phyloP scores from a whole-genome alignment of 2,113 vertebrate genomes.

The Sialia sialis region DNA sequence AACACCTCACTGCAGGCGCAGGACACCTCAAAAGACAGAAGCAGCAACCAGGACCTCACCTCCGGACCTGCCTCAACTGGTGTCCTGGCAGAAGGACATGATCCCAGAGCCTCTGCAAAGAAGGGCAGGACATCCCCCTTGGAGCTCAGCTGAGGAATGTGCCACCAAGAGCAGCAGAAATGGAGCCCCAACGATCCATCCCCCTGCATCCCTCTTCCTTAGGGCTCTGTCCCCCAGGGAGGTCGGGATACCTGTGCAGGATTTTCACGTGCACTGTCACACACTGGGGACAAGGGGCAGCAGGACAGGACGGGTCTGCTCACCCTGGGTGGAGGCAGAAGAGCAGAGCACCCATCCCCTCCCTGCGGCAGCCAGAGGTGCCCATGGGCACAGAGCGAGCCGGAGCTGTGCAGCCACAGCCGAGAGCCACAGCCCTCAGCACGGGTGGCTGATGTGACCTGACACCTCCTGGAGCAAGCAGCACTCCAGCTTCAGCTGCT shows the following conservation, averaged over 20 bases:
- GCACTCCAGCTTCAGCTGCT: background rate
- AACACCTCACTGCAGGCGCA: background rate
- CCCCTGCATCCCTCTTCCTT: background rate
- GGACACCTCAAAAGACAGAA: background rate
- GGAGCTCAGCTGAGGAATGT: background rate
- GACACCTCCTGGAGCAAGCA: background rate
- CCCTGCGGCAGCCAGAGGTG: background rate
- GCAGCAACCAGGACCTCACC: background rate
- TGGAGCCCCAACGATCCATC: fast-evolving
- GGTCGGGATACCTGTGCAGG: background rate
- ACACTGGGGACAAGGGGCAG: background rate
- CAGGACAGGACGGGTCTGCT: background rate
- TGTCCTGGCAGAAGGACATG: background rate
- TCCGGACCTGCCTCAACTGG: background rate
- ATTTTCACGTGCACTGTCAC: fast-evolving
- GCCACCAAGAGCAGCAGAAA: background rate
- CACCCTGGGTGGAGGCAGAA: background rate
- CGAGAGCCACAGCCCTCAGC: background rate
- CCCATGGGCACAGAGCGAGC: background rate
- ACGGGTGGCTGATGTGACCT: background rate
- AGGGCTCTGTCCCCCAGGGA: background rate
- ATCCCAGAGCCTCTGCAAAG: background rate
- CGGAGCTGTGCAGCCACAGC: fast-evolving
- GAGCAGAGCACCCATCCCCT: fast-evolving
- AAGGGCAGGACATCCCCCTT: background rate